Conservation (phyloP, 2,113 vertebrate species). For the Pterocles orientalis region DNA sequence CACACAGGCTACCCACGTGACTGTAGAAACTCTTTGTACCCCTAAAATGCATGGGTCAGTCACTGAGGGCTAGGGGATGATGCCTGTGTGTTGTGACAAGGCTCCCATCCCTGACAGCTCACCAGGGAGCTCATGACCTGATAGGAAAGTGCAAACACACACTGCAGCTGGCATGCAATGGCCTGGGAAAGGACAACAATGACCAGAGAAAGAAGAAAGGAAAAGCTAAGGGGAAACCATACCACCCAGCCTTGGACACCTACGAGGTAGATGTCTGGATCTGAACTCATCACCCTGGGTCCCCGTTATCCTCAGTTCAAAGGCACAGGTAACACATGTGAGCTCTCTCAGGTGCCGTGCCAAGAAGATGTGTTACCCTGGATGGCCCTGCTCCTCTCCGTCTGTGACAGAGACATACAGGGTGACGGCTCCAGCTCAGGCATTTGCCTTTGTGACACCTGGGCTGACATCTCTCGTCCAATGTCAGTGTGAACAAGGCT, state of each 20-base stretch:
- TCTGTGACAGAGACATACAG: not conserved
- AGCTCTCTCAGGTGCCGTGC: not conserved
- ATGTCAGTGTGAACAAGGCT: not conserved
- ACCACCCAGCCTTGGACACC: not conserved
- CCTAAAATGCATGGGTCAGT: not conserved
- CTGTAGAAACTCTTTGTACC: not conserved
- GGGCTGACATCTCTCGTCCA: not conserved
- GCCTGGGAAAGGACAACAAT: not conserved
- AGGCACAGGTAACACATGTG: not conserved
- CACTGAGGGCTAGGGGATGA: not conserved
- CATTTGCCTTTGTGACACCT: not conserved
- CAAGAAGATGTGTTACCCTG: fast-evolving
- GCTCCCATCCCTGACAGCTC: not conserved
- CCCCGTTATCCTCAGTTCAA: not conserved
- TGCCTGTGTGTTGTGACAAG: fast-evolving
- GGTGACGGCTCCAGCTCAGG: not conserved
- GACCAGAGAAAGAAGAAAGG: not conserved
- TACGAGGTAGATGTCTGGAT: not conserved
- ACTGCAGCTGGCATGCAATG: not conserved
- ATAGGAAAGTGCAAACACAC: not conserved
- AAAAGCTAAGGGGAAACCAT: not conserved
- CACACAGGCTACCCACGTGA: not conserved
- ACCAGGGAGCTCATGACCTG: not conserved
- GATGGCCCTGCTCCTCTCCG: not conserved
- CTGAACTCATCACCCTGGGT: not conserved